phyloP scores from a whole-genome alignment of 2,113 vertebrate species.

The Alligator mississippiensis region DNA sequence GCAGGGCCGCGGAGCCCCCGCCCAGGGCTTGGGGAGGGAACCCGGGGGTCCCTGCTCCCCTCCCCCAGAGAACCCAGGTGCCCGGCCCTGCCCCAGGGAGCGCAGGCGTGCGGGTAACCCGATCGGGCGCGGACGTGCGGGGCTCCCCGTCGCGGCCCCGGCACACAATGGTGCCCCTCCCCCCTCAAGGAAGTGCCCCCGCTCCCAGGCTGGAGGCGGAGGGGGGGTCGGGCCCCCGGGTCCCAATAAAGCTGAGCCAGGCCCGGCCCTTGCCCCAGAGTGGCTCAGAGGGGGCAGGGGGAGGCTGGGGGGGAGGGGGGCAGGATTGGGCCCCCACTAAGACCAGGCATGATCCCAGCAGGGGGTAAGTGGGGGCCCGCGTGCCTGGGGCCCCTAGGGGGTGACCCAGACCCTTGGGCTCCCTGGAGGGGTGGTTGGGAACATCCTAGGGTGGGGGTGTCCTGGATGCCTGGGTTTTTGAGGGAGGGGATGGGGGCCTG shows the following conservation, averaged over 20 bases:
- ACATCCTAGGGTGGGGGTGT: neutral
- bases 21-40: neutral
- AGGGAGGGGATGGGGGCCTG: conserved; percentile 70
- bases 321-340: neutral
- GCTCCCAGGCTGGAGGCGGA: conserved; percentile 57
- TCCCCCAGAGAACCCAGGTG: neutral
- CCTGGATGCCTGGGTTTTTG: neutral
- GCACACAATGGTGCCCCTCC: neutral
- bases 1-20: no score
- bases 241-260: conserved; percentile 80
- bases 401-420: fast-evolving
- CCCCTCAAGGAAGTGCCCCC: conserved; percentile 41
- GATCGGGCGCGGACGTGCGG: neutral
- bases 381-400: neutral
- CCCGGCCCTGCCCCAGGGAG: neutral
- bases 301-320: neutral
- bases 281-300: conserved; percentile 37
- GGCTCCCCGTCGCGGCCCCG: neutral
- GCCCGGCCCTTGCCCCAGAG: conserved; percentile 69
- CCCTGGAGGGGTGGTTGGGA: neutral
- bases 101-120: neutral
- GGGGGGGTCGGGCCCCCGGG: conserved; percentile 79
- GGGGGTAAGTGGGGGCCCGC: neutral
- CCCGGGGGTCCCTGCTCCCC: neutral
- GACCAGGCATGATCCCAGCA: conserved; percentile 8